Evolutionary conservation across 2,888 invertebrate genomes (phyloP).

Genomic region (Drosophila setosimentum): DNA sequence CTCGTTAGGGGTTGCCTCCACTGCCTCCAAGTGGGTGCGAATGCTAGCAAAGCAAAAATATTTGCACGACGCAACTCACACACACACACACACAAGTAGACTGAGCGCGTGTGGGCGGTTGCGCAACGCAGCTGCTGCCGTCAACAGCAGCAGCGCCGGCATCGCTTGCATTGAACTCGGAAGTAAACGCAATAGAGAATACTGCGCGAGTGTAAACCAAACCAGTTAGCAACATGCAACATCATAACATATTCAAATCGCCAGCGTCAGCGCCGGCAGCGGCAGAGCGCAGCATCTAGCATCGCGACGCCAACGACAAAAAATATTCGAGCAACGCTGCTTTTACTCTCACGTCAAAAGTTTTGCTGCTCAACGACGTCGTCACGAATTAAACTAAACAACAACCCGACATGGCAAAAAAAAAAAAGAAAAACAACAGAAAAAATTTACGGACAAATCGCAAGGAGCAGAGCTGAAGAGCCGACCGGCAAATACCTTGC

Average conservation of each 20-base stretch:
- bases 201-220: constrained; percentile 62
- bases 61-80: constrained; percentile 70
- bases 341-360: constrained; percentile 78
- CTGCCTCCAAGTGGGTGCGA: constrained; percentile 57
- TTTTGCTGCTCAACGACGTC: constrained; percentile 57
- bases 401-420: constrained; percentile 55
- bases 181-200: constrained; percentile 77
- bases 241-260: constrained; percentile 80
- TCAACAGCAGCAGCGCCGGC: constrained; percentile 31
- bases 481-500: constrained; percentile 34
- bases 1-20: constrained; percentile 37
- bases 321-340: constrained; percentile 40
- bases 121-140: constrained; percentile 64
- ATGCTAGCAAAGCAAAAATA: constrained; percentile 68
- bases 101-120: constrained; percentile 71
- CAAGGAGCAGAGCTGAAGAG: constrained; percentile 17
- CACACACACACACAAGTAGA: constrained; percentile 14
- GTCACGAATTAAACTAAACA: constrained; percentile 79
- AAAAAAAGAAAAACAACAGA: constrained; percentile 18
- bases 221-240: constrained; percentile 74
- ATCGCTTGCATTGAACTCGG: constrained; percentile 77
- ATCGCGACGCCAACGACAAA: constrained; percentile 25
- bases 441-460: constrained; percentile 7
- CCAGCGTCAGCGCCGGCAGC: constrained; percentile 38
- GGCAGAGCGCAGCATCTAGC: constrained; percentile 41